Base-by-base conservation (phyloP, 1,140 invertebrate genomes). In the Bemisia tabaci region DNA sequence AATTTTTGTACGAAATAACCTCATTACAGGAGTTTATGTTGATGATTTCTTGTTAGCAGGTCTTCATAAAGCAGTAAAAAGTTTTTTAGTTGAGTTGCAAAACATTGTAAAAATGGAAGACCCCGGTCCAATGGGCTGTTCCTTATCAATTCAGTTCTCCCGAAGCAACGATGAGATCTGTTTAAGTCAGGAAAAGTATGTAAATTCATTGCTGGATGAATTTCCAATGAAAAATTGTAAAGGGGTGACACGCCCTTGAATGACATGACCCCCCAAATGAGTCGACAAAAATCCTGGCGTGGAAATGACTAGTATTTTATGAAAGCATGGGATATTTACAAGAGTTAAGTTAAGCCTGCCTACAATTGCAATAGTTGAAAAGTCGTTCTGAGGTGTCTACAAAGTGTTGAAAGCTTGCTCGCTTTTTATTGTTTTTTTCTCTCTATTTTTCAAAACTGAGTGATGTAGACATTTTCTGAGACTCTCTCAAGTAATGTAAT, bases 61-160 rank as follows among this genome's bases (percentile, higher is more conserved):
- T 1, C 12, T 24, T 48, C 25, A 24, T 12, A 26, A 26, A 58
- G 59, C 2, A 2, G 22, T 65, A 24, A 48, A 65, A 25, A 12
- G 23, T 12, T 58, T 65, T 17, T 58, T 58, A 59, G 22, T 5
- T n/a, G 1, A 58, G 27, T n/a, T 65, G 2, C 25, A 59, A 59
- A 65, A 59, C 12, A 65, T 23, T n/a, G 39, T 65, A 25, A 12
- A 59, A 24, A 65, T 65, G 27, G 59, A 58, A 48, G 64, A 65
- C 26, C 33, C 59, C 2, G 64, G 64, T 33, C 24, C n/a, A 11
- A 24, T 65, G 2, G 59, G 22, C 1, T 58, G 33, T 12, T 65
- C 25, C 24, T 65, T 65, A 59, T 33, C 33, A 58, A 65, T 65
- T 59, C 33, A 65, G 22, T n/a, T 65, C 2, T 2, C 1, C 23